Base-by-base conservation (phyloP, 2,888 invertebrate genomes). In the Agrochola circellaris region DNA sequence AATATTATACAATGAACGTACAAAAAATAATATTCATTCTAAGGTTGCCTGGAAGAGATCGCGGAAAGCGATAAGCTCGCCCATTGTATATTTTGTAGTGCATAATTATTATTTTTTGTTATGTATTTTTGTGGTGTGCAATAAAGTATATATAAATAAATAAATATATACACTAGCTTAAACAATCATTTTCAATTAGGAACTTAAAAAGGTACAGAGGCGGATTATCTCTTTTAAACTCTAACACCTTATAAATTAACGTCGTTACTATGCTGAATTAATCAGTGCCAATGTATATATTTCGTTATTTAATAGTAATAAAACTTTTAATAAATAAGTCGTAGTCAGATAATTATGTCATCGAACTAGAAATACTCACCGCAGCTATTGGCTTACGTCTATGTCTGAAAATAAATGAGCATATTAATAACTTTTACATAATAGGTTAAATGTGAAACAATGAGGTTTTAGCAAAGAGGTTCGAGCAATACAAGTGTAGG, bases 391-490 rank as follows among this genome's bases (percentile, higher is more conserved):
- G 76, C 11, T 15, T 65, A 7, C 0, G 30, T 26, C 15, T 42
- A 6, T 15, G 58, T 23, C 74, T 75, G 74, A 51, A 75, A 74
- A 74, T 17, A 61, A 60, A 38, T 15, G 23, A 51, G 0, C 23
- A 51, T 4, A 1, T 23, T 30, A 42, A 17, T 51, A 38, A 9
- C 0, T 26, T 68, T 23, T 26, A 26, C 15, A 17, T 13, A 54
- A n/a, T 26, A 26, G 38, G 20, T 48, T 23, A 9, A 64, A 15
- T 38, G 38, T 17, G 5, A 67, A 48, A 67, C 15, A 30, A 48
- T 48, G 15, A 30, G 6, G 11, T 42, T 20, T 20, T 13, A 7
- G n/a, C n/a, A n/a, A n/a, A 11, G 9, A 11, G n/a, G 15, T 38
- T 38, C 1, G 5, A 38, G 38, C n/a, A 65, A 17, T n/a, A 17